Conservation (phyloP, 2,113 vertebrate genomes). For the Toxostoma redivivum region DNA sequence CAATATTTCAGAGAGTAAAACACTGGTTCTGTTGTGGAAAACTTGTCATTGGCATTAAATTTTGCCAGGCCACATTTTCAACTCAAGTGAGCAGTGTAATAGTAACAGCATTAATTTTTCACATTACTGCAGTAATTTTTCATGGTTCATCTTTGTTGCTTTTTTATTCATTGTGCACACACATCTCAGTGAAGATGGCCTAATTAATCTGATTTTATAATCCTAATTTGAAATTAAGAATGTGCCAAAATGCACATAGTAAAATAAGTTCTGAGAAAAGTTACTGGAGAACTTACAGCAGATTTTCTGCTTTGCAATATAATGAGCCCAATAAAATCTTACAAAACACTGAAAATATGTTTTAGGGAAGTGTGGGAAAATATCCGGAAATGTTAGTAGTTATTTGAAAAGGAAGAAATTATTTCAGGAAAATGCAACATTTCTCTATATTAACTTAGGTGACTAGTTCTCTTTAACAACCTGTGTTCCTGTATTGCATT, state of each 20-base stretch:
- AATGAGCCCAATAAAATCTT: background rate
- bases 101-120: background rate
- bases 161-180: accelerated
- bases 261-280: background rate
- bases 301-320: background rate
- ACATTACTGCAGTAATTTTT: background rate
- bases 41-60: background rate
- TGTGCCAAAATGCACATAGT: background rate
- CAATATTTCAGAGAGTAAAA: background rate
- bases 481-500: background rate
- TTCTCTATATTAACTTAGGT: background rate
- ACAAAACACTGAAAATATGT: background rate
- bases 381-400: background rate
- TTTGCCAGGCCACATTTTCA: background rate
- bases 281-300: background rate
- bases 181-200: background rate
- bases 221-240: background rate
- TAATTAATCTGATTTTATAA: background rate
- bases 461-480: background rate
- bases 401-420: background rate
- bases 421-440: background rate
- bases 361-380: background rate
- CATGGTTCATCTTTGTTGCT: background rate
- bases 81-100: background rate
- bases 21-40: background rate